Conservation (phyloP, 2,113 vertebrate genomes). For the Calonectris borealis region DNA sequence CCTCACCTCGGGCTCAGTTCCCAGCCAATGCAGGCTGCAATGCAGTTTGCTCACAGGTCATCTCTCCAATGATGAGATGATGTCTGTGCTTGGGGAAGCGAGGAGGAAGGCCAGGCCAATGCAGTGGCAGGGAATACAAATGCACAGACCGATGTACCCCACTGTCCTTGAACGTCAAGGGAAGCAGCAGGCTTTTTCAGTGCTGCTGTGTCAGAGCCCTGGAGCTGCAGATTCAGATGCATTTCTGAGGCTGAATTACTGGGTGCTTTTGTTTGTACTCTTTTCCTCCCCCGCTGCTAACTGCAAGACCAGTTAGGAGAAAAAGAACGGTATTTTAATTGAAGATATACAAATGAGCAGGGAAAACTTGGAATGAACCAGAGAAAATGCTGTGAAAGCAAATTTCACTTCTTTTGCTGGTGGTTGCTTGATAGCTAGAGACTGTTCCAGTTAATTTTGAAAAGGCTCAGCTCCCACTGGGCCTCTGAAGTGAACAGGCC, state of each 20-base stretch:
- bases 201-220: background rate
- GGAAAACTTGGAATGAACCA: slow-evolving; percentile 21
- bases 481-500: slow-evolving; percentile 19
- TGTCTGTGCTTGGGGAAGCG: background rate
- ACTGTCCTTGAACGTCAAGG: background rate
- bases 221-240: background rate
- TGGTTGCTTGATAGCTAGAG: background rate
- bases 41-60: background rate
- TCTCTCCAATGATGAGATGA: slow-evolving; percentile 6
- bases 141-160: background rate
- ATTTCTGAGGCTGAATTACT: background rate
- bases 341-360: background rate
- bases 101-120: background rate
- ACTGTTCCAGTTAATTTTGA: slow-evolving; percentile 26
- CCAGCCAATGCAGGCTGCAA: background rate
- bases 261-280: background rate
- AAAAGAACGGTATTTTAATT: background rate
- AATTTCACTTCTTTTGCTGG: slow-evolving; percentile 18
- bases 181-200: background rate
- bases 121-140: slow-evolving; percentile 14
- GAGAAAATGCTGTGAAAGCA: slow-evolving; percentile 11
- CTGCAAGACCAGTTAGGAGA: background rate
- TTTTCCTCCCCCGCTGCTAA: background rate
- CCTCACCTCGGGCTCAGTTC: background rate
- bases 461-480: slow-evolving; percentile 30